Evolutionary conservation across 2,113 vertebrate genomes (phyloP), one percentile per base, ranked within the genome.

Genomic region (Pachycephala philippinensis): DNA sequence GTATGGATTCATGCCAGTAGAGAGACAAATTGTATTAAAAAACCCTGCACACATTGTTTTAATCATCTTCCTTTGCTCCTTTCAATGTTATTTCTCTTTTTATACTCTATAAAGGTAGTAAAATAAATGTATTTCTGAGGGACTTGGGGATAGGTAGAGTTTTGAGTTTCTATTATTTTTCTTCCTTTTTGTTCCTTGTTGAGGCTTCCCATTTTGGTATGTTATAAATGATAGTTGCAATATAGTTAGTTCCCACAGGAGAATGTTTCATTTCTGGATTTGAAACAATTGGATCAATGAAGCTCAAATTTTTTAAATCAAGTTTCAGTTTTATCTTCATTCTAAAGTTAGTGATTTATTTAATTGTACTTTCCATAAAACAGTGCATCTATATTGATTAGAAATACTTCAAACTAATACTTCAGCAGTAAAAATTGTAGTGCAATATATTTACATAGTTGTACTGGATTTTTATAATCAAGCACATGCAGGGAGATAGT

Each of bases 1-100:
- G 2, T 57, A n/a, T 30, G 35, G 66, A 31, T 90, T 83, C 35
- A 19, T 80, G 28, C 27, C 5, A 9, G 8, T 37, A 77, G 53
- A 49, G 30, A 64, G 17, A 60, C 11, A 54, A 69, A 59, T 13
- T 10, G 5, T 44, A 3, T 56, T 87, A 8, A 63, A 50, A 49
- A 2, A 9, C 4, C 10, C 8, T 11, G 9, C 3, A 6, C 6
- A 1, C 2, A 6, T 49, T n/a, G 9, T 61, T 75, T 53, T 14
- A 28, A 5, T 70, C 60, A 71, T 70, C 22, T 39, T 61, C 5
- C 17, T 66, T 66, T 66, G 2, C 33, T 82, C 11, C 30, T 75
- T 84, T 94, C 21, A 57, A 0, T 30, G 2, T 10, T 10, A 59
- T 80, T 47, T 45, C 9, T 60, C 10, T 57, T 89, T 90, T 71